Evolutionary conservation across 2,888 invertebrate species (phyloP).

Genomic region (Scaptomyza parva): DNA sequence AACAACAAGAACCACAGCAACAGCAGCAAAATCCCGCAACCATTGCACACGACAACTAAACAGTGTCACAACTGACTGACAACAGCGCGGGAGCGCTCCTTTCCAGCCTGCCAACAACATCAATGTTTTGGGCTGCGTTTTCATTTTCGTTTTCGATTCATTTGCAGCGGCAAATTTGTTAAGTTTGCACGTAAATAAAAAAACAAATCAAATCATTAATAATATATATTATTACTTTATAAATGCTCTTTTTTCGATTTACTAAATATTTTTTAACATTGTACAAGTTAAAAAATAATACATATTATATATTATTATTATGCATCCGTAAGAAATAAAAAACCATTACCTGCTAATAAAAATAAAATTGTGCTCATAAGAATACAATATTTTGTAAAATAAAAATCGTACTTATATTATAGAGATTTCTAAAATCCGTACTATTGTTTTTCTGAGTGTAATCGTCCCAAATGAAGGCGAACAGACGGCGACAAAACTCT

Average conservation of each 20-base stretch:
- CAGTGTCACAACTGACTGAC: constrained; percentile 65
- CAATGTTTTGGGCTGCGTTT: constrained; percentile 19
- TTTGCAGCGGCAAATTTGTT: constrained; percentile 46
- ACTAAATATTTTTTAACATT: too few relatives aligned
- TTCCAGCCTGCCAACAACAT: background rate
- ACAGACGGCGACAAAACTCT: constrained; percentile 60
- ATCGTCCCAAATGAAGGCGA: constrained; percentile 59
- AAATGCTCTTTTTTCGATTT: too few relatives aligned
- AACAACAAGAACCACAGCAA: constrained; percentile 15
- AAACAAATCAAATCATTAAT: too few relatives aligned
- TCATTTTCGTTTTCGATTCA: constrained; percentile 47
- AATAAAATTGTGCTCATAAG: too few relatives aligned
- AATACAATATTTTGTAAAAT: too few relatives aligned
- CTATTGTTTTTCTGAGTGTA: background rate
- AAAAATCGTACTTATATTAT: too few relatives aligned
- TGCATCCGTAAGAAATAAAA: too few relatives aligned
- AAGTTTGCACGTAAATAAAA: constrained; percentile 9
- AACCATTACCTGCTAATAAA: too few relatives aligned
- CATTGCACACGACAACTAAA: constrained; percentile 60
- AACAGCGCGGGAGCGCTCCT: constrained; percentile 46
- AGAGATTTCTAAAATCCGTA: background rate
- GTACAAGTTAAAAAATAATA: too few relatives aligned
- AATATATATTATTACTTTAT: too few relatives aligned
- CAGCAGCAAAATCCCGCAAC: constrained; percentile 48
- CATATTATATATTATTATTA: too few relatives aligned